phyloP scores from a whole-genome alignment of 92 coral and sea anemone species.

The Isaurus tuberculatus region DNA sequence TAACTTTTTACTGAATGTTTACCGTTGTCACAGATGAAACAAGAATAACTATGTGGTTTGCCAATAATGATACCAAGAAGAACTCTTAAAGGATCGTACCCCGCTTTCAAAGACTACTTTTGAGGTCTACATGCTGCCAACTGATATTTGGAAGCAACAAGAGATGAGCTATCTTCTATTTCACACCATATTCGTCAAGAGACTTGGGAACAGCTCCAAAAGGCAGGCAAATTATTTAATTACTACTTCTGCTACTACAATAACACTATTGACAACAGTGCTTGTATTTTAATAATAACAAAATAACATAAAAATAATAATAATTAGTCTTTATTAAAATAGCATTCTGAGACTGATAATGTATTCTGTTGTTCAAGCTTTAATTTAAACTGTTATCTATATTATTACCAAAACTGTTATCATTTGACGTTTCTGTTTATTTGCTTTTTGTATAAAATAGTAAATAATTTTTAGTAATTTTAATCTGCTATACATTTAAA shows the following conservation, averaged over 20 bases:
- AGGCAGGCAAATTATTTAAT: background rate
- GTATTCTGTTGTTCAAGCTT: background rate
- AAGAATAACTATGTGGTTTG: background rate
- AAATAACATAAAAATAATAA: background rate
- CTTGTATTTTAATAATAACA: background rate
- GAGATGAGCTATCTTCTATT: background rate
- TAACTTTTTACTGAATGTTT: background rate
- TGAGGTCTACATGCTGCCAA: background rate
- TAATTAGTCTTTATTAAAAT: background rate
- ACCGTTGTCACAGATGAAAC: constrained; percentile 1
- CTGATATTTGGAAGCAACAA: background rate
- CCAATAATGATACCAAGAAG: background rate
- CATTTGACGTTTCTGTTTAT: background rate
- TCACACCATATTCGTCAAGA: background rate
- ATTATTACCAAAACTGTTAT: background rate
- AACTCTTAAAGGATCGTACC: background rate
- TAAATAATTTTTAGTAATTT: no score
- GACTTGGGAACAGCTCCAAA: background rate
- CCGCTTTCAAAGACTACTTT: background rate
- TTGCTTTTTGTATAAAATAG: background rate
- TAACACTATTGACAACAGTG: no score
- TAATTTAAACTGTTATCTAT: background rate
- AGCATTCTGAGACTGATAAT: constrained; percentile 3
- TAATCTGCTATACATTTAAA: background rate
- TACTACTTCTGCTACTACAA: background rate